Conservation (phyloP, 2,113 vertebrate species). For the Bubalus kerabau region DNA sequence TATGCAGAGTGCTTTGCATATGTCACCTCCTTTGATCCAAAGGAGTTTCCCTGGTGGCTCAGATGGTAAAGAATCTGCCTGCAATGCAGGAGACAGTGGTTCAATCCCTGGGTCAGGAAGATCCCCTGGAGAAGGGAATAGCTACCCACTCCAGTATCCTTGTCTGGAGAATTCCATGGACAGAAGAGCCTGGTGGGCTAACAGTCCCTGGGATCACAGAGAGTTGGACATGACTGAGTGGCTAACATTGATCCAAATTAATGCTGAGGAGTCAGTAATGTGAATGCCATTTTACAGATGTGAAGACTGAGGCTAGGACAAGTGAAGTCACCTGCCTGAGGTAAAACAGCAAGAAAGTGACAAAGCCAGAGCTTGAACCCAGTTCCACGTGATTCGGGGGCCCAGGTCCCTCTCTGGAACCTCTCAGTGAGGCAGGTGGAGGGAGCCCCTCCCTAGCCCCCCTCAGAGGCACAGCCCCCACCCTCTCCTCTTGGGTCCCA, state of each 20-base stretch:
- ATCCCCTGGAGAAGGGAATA: neutral
- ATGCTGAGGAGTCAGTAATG: neutral
- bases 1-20: neutral
- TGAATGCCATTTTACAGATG: slow-evolving; percentile 3
- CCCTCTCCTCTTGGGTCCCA: slow-evolving; percentile 25
- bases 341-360: neutral
- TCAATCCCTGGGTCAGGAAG: neutral
- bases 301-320: slow-evolving; percentile 15
- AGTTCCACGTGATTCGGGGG: neutral
- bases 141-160: neutral
- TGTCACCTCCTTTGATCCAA: neutral
- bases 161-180: neutral
- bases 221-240: neutral
- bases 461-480: neutral
- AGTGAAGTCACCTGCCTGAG: neutral
- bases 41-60: neutral
- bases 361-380: neutral
- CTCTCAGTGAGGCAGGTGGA: neutral
- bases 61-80: neutral
- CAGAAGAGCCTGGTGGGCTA: neutral
- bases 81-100: neutral
- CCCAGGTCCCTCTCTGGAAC: neutral
- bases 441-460: neutral
- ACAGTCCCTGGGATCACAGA: neutral
- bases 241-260: neutral